Conservation (phyloP, 2,113 vertebrate species). For the Hystrix cristata region DNA sequence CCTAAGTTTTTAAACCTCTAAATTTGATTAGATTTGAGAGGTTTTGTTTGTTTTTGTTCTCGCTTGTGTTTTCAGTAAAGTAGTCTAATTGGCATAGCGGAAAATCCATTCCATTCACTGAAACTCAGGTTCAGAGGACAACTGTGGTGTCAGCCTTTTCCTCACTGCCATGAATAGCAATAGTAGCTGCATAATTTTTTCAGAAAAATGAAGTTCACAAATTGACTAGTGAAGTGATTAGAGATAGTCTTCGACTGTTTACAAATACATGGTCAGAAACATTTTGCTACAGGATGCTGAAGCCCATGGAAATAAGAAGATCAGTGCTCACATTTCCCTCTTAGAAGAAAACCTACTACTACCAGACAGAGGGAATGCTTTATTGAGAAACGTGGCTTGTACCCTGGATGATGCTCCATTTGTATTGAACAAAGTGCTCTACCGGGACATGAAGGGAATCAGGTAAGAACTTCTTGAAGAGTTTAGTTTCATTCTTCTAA, state of each 20-base stretch:
- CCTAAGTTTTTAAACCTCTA: slow-evolving; percentile 58
- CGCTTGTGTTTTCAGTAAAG: not conserved
- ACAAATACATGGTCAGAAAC: slow-evolving; percentile 71
- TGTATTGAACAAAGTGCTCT: slow-evolving; percentile 87
- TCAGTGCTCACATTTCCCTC: slow-evolving; percentile 90
- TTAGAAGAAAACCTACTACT: slow-evolving; percentile 86
- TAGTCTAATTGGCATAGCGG: not conserved
- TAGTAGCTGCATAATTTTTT: not conserved
- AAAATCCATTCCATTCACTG: slow-evolving; percentile 19
- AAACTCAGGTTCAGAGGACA: slow-evolving; percentile 25
- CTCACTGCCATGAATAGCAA: not conserved
- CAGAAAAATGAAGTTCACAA: slow-evolving; percentile 50
- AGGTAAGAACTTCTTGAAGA: slow-evolving; percentile 86
- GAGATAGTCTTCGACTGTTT: slow-evolving; percentile 48
- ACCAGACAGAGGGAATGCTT: slow-evolving; percentile 76
- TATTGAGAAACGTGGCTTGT: slow-evolving; percentile 89
- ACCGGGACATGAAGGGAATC: slow-evolving; percentile 89
- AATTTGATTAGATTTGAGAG: slow-evolving; percentile 11
- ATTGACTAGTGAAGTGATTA: slow-evolving; percentile 59
- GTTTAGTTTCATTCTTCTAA: not conserved
- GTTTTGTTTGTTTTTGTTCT: not conserved
- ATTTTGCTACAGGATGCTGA: slow-evolving; percentile 88
- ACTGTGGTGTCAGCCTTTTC: not conserved
- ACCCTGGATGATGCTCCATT: slow-evolving; percentile 86
- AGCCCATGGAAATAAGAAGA: slow-evolving; percentile 89